Percentiles rank a stretch among this genome's conserved stretches.
These are phyloP conservation scores for Anastrepha ludens DNA, from an alignment of 1,140 invertebrate species.

Conservation along the genomic window DNA sequence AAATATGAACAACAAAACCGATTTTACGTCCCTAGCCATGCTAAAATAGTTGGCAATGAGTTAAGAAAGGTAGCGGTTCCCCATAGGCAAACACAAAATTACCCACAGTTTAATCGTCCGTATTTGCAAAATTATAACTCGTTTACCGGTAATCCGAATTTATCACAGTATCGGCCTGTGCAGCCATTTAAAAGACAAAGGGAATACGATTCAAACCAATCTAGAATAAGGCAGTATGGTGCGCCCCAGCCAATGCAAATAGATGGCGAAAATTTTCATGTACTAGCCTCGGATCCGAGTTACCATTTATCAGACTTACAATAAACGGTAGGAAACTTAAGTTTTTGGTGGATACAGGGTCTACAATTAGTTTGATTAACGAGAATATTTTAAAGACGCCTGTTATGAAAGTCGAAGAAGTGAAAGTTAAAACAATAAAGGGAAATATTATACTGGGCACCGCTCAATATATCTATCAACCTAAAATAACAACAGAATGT, in stretches of 20 bases:
- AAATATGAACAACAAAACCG: too few species aligned
- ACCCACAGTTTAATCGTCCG: too few species aligned
- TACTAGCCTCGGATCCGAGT: background rate
- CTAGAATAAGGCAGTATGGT: background rate
- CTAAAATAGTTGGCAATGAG: too few species aligned
- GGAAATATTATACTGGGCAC: background rate
- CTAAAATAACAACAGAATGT: background rate
- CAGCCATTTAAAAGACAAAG: too few species aligned
- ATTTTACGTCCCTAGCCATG: too few species aligned
- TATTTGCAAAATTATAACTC: too few species aligned
- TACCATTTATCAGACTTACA: background rate
- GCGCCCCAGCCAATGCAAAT: background rate
- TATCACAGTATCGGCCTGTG: too few species aligned
- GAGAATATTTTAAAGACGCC: background rate
- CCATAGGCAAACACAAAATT: too few species aligned
- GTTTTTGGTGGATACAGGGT: slow-evolving; percentile 18
- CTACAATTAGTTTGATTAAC: background rate
- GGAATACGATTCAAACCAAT: too few species aligned
- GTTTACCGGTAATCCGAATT: too few species aligned
- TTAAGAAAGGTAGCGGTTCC: too few species aligned
- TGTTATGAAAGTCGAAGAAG: background rate
- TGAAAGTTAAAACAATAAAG: background rate
- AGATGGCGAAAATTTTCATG: background rate
- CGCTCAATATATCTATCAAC: background rate
- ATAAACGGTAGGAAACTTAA: background rate